phyloP scores from a whole-genome alignment of 1,140 invertebrate species.

The Pygmarrhopalites habei region DNA sequence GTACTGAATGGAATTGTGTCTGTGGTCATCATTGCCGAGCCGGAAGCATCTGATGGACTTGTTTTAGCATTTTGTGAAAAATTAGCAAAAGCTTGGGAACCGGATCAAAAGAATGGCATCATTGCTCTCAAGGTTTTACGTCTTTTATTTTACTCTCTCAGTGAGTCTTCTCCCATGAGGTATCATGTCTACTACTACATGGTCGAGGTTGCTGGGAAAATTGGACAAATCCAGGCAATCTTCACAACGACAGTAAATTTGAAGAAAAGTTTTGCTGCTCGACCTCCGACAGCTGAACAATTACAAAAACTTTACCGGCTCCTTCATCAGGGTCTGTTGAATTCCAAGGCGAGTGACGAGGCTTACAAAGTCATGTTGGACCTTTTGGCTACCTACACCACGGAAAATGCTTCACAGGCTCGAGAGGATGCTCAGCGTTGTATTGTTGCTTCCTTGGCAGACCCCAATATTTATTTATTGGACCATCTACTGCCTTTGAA shows the following conservation, averaged over 20 bases:
- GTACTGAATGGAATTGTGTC: slow-evolving; percentile 87
- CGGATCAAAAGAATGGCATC: slow-evolving; percentile 69
- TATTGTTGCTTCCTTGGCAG: slow-evolving; percentile 87
- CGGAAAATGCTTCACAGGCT: slow-evolving; percentile 92
- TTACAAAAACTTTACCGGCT: slow-evolving; percentile 79
- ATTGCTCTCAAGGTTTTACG: slow-evolving; percentile 78
- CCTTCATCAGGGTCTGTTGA: slow-evolving; percentile 77
- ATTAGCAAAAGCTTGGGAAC: slow-evolving; percentile 67
- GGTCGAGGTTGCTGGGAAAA: slow-evolving; percentile 76
- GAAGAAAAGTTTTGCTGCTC: slow-evolving; percentile 72
- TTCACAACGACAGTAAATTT: slow-evolving; percentile 69
- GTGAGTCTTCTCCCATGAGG: slow-evolving; percentile 70
- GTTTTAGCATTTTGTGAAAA: slow-evolving; percentile 89
- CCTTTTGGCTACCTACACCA: slow-evolving; percentile 87
- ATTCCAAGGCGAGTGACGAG: slow-evolving; percentile 57
- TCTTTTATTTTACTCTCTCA: slow-evolving; percentile 83
- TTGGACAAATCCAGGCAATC: slow-evolving; percentile 71
- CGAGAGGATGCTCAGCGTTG: slow-evolving; percentile 93
- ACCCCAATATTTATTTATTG: slow-evolving; percentile 88
- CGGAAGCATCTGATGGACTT: slow-evolving; percentile 84
- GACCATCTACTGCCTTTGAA: slow-evolving; percentile 88
- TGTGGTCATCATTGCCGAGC: slow-evolving; percentile 53
- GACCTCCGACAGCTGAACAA: slow-evolving; percentile 80
- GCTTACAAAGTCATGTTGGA: slow-evolving; percentile 78
- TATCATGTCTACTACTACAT: slow-evolving; percentile 89